These are phyloP conservation scores for Spodoptera littoralis DNA, from an alignment of 2,888 invertebrate genomes.

Conservation along the genomic window DNA sequence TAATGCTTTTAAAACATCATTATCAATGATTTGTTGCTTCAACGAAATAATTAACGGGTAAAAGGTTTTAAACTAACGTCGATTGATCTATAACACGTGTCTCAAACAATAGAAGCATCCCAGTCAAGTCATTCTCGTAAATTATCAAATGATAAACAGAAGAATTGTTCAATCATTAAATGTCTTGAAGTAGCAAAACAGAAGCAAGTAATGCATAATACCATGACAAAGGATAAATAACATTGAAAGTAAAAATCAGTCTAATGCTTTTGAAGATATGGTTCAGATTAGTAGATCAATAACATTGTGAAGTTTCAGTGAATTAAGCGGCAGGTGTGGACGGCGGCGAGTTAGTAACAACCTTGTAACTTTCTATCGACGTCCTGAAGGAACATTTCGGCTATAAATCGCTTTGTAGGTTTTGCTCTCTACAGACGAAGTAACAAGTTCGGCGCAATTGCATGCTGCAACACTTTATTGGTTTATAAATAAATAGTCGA, in stretches of 20 bases:
- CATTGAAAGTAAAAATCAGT: background rate
- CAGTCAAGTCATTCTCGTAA: constrained; percentile 18
- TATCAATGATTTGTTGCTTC: constrained; percentile 27
- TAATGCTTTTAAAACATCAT: constrained; percentile 32
- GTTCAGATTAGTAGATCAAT: constrained; percentile 19
- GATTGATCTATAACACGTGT: constrained; percentile 41
- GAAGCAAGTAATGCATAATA: constrained; percentile 5
- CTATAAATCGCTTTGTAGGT: constrained; percentile 29
- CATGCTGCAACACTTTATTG: constrained; percentile 11
- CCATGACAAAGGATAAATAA: background rate
- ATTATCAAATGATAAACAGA: constrained; percentile 27
- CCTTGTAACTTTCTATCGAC: constrained; percentile 39
- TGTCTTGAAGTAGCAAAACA: background rate
- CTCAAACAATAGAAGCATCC: constrained; percentile 35
- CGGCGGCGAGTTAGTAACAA: constrained; percentile 15
- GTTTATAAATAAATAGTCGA: constrained; percentile 23
- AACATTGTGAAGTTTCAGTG: constrained; percentile 2
- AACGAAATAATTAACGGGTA: constrained; percentile 16
- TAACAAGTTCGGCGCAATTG: constrained; percentile 17
- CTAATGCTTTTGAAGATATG: constrained; percentile 13
- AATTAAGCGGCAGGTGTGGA: constrained; percentile 23
- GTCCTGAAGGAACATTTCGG: constrained; percentile 10
- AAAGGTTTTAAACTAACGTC: constrained; percentile 29
- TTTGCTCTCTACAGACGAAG: constrained; percentile 13
- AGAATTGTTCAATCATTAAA: constrained; percentile 22